A percentile compares a stretch with the other conserved stretches of the same genome.
These are phyloP conservation scores for Halocynthia aurantium DNA, from an alignment of 23 tunicate genomes.

Conservation along the genomic window DNA sequence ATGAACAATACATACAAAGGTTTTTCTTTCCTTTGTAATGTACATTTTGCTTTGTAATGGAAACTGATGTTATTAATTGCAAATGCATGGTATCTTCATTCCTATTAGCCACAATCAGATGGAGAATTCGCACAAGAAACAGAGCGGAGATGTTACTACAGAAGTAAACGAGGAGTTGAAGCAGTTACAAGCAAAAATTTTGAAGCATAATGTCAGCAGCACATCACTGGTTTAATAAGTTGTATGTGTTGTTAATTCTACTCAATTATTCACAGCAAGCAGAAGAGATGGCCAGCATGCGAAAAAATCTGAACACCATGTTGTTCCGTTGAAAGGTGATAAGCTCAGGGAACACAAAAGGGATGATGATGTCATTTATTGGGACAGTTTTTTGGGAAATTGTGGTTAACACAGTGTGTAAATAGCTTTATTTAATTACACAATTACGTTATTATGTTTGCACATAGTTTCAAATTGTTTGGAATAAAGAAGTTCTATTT, in stretches of 20 bases:
- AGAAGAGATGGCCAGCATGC: slow-evolving; percentile 73
- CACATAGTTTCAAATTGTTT: too few relatives aligned
- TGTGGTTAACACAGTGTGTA: too few relatives aligned
- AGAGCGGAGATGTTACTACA: slow-evolving; percentile 16
- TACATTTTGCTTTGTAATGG: background rate
- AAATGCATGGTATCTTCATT: background rate
- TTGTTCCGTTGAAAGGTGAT: slow-evolving; percentile 39
- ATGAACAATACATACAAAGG: slow-evolving; percentile 66
- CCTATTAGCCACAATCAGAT: background rate
- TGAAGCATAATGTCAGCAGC: slow-evolving; percentile 46
- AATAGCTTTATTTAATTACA: too few relatives aligned
- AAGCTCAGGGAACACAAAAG: background rate
- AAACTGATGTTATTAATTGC: background rate
- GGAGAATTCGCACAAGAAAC: slow-evolving; percentile 1
- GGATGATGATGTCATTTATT: too few relatives aligned
- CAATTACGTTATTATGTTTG: too few relatives aligned
- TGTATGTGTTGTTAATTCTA: background rate
- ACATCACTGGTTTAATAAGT: too few relatives aligned
- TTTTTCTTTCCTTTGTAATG: slow-evolving; percentile 5
- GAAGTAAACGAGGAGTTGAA: slow-evolving; percentile 50
- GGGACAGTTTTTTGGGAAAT: too few relatives aligned
- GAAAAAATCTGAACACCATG: slow-evolving; percentile 60
- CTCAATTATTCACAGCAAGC: slow-evolving; percentile 25
- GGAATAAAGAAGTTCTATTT: too few relatives aligned
- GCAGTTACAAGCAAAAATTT: slow-evolving; percentile 42